These are phyloP conservation scores for Cremastobaeus sp. DNA, from an alignment of 2,888 invertebrate genomes.

Conservation along the genomic window DNA sequence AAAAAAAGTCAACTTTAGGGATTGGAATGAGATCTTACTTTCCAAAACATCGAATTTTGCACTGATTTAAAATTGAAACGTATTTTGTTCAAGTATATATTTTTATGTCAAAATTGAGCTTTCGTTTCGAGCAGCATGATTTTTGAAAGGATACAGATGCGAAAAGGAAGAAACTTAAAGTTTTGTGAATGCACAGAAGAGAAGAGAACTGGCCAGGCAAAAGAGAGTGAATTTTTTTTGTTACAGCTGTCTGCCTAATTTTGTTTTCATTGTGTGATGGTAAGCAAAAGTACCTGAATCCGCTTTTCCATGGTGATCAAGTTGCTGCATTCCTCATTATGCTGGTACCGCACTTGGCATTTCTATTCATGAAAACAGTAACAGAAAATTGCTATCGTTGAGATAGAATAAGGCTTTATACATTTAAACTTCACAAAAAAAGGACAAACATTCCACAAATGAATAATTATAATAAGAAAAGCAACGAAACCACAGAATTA, in stretches of 20 bases:
- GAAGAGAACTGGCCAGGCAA: constrained; percentile 31
- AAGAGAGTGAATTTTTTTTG: constrained; percentile 34
- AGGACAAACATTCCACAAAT: constrained; percentile 1
- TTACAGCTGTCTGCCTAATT: no score
- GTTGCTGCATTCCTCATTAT: constrained; percentile 96
- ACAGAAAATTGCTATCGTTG: constrained; percentile 69
- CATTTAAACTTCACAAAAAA: constrained; percentile 26
- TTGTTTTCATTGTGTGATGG: constrained; percentile 56
- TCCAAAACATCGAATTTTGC: no score
- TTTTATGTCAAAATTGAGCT: constrained; percentile 28
- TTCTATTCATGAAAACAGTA: constrained; percentile 81
- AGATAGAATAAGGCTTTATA: constrained; percentile 44
- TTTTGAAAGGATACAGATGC: constrained; percentile 52
- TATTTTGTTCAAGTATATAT: no score
- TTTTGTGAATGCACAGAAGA: constrained; percentile 37
- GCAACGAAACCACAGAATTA: constrained; percentile 59
- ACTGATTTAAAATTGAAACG: no score
- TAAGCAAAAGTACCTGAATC: constrained; percentile 81
- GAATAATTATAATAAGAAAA: constrained; percentile 35
- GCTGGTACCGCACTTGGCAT: constrained; percentile 93
- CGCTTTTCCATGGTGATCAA: constrained; percentile 96
- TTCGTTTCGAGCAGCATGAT: constrained; percentile 49
- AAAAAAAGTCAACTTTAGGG: no score
- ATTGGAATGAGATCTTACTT: no score
- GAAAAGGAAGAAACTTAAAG: constrained; percentile 39